phyloP scores from a whole-genome alignment of 2,113 vertebrate genomes.

The Cairina moschata region DNA sequence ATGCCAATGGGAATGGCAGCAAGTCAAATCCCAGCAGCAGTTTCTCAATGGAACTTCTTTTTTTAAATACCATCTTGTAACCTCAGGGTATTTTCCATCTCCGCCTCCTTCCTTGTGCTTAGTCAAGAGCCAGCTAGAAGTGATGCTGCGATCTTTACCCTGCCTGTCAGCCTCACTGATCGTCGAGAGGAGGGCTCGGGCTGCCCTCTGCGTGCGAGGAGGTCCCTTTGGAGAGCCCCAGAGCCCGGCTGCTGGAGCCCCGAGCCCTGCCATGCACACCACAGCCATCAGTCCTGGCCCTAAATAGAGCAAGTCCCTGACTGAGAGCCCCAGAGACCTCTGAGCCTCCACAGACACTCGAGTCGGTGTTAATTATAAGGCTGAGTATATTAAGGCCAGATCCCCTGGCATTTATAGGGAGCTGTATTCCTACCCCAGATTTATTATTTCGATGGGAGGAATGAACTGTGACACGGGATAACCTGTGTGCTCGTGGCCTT shows the following conservation, averaged over 20 bases:
- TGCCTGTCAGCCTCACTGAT: background rate
- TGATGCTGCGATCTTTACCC: background rate
- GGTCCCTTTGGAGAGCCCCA: background rate
- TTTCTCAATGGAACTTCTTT: background rate
- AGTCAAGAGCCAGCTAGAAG: background rate
- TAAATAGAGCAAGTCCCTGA: background rate
- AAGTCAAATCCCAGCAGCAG: constrained; percentile 15
- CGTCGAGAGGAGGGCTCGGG: accelerated
- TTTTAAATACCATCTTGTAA: background rate
- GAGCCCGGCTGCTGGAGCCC: background rate
- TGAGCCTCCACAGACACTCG: background rate
- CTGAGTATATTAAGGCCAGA: constrained; percentile 4
- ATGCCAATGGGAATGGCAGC: background rate
- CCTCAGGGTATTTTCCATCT: constrained; percentile 19
- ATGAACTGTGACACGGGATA: background rate
- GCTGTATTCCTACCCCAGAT: background rate
- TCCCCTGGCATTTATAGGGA: background rate
- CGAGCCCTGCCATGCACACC: background rate
- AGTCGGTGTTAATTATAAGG: constrained; percentile 33
- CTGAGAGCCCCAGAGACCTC: constrained; percentile 6
- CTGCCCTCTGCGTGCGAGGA: accelerated
- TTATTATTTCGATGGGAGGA: background rate
- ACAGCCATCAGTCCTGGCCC: background rate
- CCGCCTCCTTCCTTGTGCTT: background rate
- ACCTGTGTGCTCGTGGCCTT: accelerated